Evolutionary conservation across 2,797 vertebrate genomes (phyloP), one percentile per base, ranked within the genome.

Genomic region (Thaleichthys pacificus): DNA sequence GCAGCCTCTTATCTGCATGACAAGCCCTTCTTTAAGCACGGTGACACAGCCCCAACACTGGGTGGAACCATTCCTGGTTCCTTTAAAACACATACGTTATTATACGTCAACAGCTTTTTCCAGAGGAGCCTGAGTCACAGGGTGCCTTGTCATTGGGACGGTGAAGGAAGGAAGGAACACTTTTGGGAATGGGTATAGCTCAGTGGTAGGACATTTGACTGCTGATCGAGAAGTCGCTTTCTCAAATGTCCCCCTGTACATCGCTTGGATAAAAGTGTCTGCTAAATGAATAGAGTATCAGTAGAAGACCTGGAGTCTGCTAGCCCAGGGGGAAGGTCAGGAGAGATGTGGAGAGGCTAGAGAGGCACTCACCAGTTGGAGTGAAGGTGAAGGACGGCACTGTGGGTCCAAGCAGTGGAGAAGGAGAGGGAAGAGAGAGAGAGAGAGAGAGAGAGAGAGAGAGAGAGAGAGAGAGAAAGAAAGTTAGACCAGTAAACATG

Each of bases 331-430:
- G 1, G 65, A 15, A 35, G 49, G 2, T 6, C 19, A 21, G 22
- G 21, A 7, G 17, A 4, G 51, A 26, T 3, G 17, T 3, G 17
- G 2, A 65, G 2, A 65, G 61, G 8, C 19, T 19, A 24, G 49
- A 35, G 47, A 22, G 5, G 3, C 19, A 0, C 5, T 93, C 96
- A 99, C 97, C 97, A 94, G 97, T 99, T 86, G 97, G 97, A 88
- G 97, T 99, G 93, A 99, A 99, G 87, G 97, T 99, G 92, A 99
- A 99, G 80, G 97, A 99, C 77, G 97, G 97, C 88, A 99, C 97
- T 99, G 96, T 92, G 89, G 91, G 91, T 91, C 90, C 93, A 94
- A 93, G 92, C 85, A 92, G 90, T 91, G 92, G 81, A 92, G 82
- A 35, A 79, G 17, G 81, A 32, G 15, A 70, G 65, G 70, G n/a